Evolutionary conservation across 2,888 invertebrate genomes (phyloP), one percentile per base, ranked within the genome.

Genomic region (Ditylenchus weischeri): DNA sequence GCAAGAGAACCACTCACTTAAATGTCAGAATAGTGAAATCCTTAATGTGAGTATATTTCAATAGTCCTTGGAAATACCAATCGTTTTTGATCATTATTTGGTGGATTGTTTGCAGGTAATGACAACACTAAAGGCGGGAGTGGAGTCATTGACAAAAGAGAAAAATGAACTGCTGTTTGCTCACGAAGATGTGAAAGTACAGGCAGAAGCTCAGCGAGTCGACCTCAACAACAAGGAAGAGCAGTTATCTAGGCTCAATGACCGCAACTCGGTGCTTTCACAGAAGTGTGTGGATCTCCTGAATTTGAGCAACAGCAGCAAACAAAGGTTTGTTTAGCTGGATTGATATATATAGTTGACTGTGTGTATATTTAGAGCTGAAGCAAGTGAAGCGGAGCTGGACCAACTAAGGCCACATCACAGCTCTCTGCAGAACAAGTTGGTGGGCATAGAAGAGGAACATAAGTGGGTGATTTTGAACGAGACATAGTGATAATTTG

Each of bases 51-150:
- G 54, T 51, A 21, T 8, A 10, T n/a, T 10, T 54, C 15, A 1
- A 18, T 7, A 21, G 48, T 43, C 19, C 43, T 63, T 51, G 47
- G 64, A 43, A 29, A 62, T 15, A 15, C 21, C 19, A 62, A 13
- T n/a, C n/a, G 13, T 36, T 18, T 19, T 59, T 59, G 4, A 59
- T 21, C 7, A 11, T 21, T 59, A 36, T 36, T 59, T 54, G 21
- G 2, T 29, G 29, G 10, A 54, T 5, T 59, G 5, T 19, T 36
- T 51, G 21, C 4, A 69, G 69, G 69, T 69, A n/a, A 69, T 69
- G 58, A 64, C 62, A 63, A 69, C 69, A 50, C 49, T 71, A 51
- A 66, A 71, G 29, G 38, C 69, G 35, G 71, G 65, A n/a, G 64
- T 71, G 7, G 69, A 64, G 49, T 57, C 66, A 15, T 54, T 70